Percentiles rank a stretch among this genome's conserved stretches.
Conservation (phyloP, 2,797 vertebrate species). For the Petrocephalus sullivani region DNA sequence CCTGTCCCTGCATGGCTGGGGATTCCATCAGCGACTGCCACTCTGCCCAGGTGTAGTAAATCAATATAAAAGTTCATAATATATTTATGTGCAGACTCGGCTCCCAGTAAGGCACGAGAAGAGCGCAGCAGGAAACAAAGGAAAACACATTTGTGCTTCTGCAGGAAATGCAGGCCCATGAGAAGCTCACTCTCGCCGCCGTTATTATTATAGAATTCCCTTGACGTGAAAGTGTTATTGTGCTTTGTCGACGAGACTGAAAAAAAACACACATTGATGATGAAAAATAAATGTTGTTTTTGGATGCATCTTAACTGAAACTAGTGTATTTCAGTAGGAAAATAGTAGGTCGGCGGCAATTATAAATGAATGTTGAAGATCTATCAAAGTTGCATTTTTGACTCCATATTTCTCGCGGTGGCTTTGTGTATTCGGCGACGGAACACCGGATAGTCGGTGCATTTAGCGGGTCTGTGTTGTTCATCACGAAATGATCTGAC, state of each 20-base stretch:
- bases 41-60: slow-evolving; percentile 16
- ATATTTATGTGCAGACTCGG: background rate
- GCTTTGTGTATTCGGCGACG: background rate
- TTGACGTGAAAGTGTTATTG: background rate
- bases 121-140: background rate
- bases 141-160: background rate
- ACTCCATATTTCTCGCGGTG: background rate
- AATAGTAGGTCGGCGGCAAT: background rate
- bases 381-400: background rate
- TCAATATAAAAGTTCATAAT: slow-evolving; percentile 16
- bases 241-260: background rate
- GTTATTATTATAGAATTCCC: background rate
- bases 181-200: background rate
- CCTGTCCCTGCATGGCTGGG: slow-evolving; percentile 28
- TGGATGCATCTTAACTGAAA: background rate
- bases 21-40: background rate
- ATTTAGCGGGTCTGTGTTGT: background rate
- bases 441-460: background rate
- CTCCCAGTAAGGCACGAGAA: background rate
- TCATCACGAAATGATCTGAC: background rate
- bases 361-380: background rate
- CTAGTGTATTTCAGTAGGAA: background rate
- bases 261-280: background rate
- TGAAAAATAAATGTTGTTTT: background rate
- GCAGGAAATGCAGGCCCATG: background rate